These are phyloP conservation scores for Microctenopoma stevenorrisi DNA, from an alignment of 2,797 vertebrate genomes.

Conservation along the genomic window DNA sequence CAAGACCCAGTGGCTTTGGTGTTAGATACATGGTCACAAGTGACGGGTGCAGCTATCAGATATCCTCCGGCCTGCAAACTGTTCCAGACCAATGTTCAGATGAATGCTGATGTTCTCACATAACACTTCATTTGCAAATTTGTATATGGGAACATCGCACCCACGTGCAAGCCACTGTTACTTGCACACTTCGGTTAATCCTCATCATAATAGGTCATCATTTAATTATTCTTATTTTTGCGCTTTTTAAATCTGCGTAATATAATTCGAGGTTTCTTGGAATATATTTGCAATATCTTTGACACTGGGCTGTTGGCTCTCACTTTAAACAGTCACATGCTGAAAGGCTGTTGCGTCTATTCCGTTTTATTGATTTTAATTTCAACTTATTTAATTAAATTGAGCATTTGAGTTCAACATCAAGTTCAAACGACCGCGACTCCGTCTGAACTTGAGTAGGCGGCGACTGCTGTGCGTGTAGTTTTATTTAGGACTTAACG, in stretches of 20 bases:
- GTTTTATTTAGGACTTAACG: background rate
- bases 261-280: background rate
- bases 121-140: conserved; percentile 73
- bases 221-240: background rate
- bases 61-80: conserved; percentile 74
- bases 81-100: conserved; percentile 71
- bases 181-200: conserved; percentile 3
- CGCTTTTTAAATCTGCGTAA: conserved; percentile 17
- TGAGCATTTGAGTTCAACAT: conserved; percentile 73
- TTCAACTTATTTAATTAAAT: conserved; percentile 23
- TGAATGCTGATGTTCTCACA: conserved; percentile 75
- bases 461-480: conserved; percentile 1
- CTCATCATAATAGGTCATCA: conserved; percentile 4
- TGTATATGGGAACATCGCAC: conserved; percentile 48
- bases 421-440: conserved; percentile 72
- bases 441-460: conserved; percentile 69
- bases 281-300: conserved; percentile 16
- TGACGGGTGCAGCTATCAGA: conserved; percentile 67
- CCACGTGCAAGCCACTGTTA: conserved; percentile 47
- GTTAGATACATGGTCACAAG: conserved; percentile 51
- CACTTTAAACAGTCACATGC: background rate
- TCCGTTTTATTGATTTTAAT: conserved; percentile 5
- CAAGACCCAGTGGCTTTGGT: conserved; percentile 50
- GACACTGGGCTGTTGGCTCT: background rate
- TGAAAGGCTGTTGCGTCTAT: background rate